Base-by-base conservation (phyloP, 2,113 vertebrate genomes). In the Penelope pileata region DNA sequence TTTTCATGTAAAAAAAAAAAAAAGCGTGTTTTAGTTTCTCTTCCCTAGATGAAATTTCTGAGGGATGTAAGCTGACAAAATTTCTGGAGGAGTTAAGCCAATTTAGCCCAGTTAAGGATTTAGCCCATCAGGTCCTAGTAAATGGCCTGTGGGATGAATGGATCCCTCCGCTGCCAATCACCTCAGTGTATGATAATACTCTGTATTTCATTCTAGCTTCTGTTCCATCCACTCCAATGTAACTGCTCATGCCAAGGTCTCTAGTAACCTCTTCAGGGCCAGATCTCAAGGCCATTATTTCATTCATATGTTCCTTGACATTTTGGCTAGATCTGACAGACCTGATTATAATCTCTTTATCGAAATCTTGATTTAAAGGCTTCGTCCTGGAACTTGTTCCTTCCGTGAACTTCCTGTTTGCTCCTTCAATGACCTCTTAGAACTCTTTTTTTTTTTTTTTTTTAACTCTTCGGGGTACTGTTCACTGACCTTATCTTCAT, bases 221-320 rank as follows among this genome's bases (percentile, higher is more conserved):
- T 94, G 88, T 94, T 94, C 75, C 86, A 93, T 94, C 70, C 91
- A 93, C 76, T 95, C 83, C 73, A 68, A 56, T 95, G 90, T 66
- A 91, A 88, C 56, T 68, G 90, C 86, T 88, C 58, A 88, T 96
- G 93, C 93, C 95, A 95, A 93, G 79, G 69, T 90, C 91, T 79
- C 93, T 91, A 80, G 91, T 88, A 95, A 86, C 85, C 69, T 96
- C 91, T 89, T 88, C 83, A 86, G 73, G 88, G 88, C 96, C 94
- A 96, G 45, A 96, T 88, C 90, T 95, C 91, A 82, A 88, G 76
- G 90, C 93, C 90, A 91, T 93, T 93, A 93, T 93, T 94, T 69
- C 8, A 4, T 84, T 97, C 93, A 90, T 88, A 95, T 95, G 95
- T 95, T 96, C 76, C 82, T 93, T 93, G 95, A 91, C 91, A 86